A percentile compares a stretch with the other conserved stretches of the same genome.
Conservation (phyloP, 2,888 invertebrate species). For the Keiferia lycopersicella region DNA sequence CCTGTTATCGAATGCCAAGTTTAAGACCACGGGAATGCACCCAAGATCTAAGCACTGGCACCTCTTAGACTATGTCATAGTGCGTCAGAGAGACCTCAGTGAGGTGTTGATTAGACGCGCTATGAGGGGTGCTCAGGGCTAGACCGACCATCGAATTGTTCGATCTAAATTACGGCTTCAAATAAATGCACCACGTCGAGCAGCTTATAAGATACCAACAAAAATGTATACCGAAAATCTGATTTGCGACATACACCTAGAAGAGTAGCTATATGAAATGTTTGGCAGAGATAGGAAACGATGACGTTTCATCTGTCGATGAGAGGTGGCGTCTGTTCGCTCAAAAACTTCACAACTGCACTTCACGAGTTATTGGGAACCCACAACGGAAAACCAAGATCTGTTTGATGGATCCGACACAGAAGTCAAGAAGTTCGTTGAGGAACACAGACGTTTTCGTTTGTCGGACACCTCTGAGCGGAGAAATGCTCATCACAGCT, state of each 20-base stretch:
- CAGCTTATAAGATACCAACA: slow-evolving; percentile 25
- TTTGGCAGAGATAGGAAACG: no score
- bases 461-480: background rate
- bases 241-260: no score
- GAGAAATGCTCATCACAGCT: background rate
- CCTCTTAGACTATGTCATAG: slow-evolving; percentile 34
- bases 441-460: background rate
- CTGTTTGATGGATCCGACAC: no score
- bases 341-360: background rate
- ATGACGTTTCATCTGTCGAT: no score
- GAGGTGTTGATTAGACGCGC: slow-evolving; percentile 31
- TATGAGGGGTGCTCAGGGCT: slow-evolving; percentile 28
- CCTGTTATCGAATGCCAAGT: slow-evolving; percentile 30
- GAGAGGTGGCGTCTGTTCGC: no score
- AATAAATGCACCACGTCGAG: slow-evolving; percentile 24
- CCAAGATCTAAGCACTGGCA: slow-evolving; percentile 38
- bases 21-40: slow-evolving; percentile 37
- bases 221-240: no score
- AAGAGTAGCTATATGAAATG: no score
- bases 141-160: slow-evolving; percentile 33
- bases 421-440: no score
- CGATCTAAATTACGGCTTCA: slow-evolving; percentile 29
- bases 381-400: background rate
- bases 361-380: background rate
- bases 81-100: slow-evolving; percentile 30